These are phyloP conservation scores for Callimorpha dominula DNA, from an alignment of 2,888 invertebrate species.

Conservation along the genomic window DNA sequence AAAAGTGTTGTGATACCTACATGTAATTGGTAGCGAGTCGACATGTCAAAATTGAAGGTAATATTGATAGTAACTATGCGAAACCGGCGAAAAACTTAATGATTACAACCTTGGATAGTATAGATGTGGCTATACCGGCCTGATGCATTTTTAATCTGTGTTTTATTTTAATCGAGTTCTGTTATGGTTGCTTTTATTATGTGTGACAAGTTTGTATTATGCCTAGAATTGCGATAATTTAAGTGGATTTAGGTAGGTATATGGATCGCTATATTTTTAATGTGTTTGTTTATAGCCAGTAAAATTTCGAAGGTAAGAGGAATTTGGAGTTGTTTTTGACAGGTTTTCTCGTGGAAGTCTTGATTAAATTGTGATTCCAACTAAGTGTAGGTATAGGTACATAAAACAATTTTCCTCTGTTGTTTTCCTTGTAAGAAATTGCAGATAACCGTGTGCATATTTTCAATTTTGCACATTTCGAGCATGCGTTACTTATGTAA, in stretches of 20 bases:
- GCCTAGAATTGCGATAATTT: constrained; percentile 5
- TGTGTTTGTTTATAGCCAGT: neutral
- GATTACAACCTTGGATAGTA: constrained; percentile 41
- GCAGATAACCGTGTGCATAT: neutral
- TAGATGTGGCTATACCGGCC: constrained; percentile 17
- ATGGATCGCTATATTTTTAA: constrained; percentile 4
- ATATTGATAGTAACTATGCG: constrained; percentile 57
- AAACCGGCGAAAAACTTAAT: constrained; percentile 46
- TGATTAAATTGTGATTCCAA: neutral
- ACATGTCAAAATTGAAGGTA: constrained; percentile 80
- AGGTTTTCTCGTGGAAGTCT: neutral
- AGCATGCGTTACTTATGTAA: neutral
- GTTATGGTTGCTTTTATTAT: constrained; percentile 35
- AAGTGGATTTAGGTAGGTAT: neutral
- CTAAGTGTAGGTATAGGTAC: neutral
- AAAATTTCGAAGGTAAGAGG: neutral
- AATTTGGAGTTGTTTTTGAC: neutral
- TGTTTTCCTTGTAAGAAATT: constrained; percentile 6
- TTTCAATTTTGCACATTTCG: neutral
- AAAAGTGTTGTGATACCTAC: constrained; percentile 51
- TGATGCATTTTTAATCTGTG: constrained; percentile 45
- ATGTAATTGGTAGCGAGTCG: constrained; percentile 54
- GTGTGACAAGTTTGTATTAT: constrained; percentile 31
- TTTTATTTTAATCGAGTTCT: constrained; percentile 32
- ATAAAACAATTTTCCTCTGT: neutral